A percentile compares a stretch with the other conserved stretches of the same genome.
phyloP scores from a whole-genome alignment of 2,888 invertebrate genomes.

The Andrena bicolor region DNA sequence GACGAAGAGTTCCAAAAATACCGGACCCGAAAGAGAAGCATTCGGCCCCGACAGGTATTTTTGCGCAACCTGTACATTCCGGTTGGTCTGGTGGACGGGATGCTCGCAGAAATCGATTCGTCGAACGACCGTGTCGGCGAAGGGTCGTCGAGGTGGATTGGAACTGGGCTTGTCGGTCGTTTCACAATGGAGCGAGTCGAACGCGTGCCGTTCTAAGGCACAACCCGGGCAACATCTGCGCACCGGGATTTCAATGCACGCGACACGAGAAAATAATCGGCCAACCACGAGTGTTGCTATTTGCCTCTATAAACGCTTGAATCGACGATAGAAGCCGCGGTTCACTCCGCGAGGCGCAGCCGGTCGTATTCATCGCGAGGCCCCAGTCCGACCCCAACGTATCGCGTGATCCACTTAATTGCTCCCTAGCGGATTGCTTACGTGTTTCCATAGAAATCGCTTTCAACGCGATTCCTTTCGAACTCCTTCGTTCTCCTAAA shows the following conservation, averaged over 20 bases:
- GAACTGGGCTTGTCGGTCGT: conserved; percentile 63
- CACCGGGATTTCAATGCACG: conserved; percentile 53
- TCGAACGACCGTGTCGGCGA: conserved; percentile 53
- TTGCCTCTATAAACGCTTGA: conserved; percentile 46
- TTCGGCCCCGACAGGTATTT: conserved; percentile 35
- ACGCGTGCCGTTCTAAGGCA: conserved; percentile 69
- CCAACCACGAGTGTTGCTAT: conserved; percentile 29
- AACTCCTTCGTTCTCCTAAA: too few species aligned
- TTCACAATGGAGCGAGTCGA: conserved; percentile 69
- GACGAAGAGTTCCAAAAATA: conserved; percentile 52
- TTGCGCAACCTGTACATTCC: conserved; percentile 54
- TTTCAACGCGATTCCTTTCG: not conserved
- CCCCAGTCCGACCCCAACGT: not conserved
- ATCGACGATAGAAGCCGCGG: conserved; percentile 21
- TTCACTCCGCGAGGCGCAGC: conserved; percentile 5
- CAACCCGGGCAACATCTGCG: conserved; percentile 59
- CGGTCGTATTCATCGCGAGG: conserved; percentile 24
- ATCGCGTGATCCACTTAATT: not conserved
- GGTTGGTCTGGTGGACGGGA: conserved; percentile 53
- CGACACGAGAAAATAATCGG: conserved; percentile 60
- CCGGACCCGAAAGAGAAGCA: conserved; percentile 9
- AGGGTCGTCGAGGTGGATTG: conserved; percentile 63
- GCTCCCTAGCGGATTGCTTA: not conserved
- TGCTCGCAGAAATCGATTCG: conserved; percentile 70
- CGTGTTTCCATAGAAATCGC: conserved; percentile 4